Evolutionary conservation across 2,797 vertebrate genomes (phyloP).

Genomic region (Ptychobarbus kaznakovi): DNA sequence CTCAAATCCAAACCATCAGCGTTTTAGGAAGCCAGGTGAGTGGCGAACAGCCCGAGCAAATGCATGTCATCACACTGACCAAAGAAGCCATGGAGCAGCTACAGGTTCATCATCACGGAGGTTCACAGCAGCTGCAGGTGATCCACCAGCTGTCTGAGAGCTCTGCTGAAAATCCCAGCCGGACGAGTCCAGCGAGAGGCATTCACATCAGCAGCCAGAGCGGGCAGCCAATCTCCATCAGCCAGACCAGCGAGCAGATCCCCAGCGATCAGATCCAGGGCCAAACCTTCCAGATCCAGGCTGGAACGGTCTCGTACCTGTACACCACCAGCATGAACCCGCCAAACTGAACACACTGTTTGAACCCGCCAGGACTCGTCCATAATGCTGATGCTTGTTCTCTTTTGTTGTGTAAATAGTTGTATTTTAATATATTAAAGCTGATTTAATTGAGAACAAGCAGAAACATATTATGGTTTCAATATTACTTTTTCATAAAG

Average conservation of each 20-base stretch:
- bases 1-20: conserved; percentile 82
- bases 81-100: conserved; percentile 92
- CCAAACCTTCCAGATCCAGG: conserved; percentile 83
- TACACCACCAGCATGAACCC: conserved; percentile 75
- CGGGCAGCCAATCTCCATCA: conserved; percentile 78
- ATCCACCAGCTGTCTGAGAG: conserved; percentile 66
- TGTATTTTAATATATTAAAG: neutral
- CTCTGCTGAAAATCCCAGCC: conserved; percentile 69
- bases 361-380: neutral
- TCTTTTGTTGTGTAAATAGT: neutral
- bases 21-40: conserved; percentile 80
- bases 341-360: conserved; percentile 59
- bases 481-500: neutral
- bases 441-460: neutral
- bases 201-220: conserved; percentile 74
- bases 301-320: conserved; percentile 77
- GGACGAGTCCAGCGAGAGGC: conserved; percentile 69
- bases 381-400: neutral
- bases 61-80: conserved; percentile 93
- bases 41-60: conserved; percentile 79
- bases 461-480: neutral
- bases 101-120: conserved; percentile 83
- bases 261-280: conserved; percentile 77
- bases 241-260: conserved; percentile 78
- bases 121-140: conserved; percentile 76